phyloP scores from a whole-genome alignment of 2,888 invertebrate species.

The Meiosimyza decipiens region DNA sequence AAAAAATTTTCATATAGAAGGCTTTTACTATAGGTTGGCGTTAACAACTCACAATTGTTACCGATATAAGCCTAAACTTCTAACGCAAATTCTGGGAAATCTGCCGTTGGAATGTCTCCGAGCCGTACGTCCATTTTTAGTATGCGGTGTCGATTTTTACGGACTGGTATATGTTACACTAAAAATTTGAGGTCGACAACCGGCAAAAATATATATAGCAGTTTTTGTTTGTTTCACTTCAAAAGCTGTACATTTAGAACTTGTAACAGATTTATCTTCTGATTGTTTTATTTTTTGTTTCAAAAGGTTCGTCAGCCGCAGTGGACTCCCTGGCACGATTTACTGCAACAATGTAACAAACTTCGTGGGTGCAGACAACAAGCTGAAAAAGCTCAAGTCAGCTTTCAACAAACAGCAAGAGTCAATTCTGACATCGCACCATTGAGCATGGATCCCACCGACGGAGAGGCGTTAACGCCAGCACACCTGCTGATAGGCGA shows the following conservation, averaged over 20 bases:
- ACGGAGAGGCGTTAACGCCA: too few relatives aligned
- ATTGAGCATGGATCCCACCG: too few relatives aligned
- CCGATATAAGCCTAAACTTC: too few relatives aligned
- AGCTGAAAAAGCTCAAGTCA: conserved; percentile 5
- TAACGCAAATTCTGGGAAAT: too few relatives aligned
- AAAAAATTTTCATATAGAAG: too few relatives aligned
- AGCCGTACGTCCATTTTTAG: too few relatives aligned
- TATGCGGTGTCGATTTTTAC: too few relatives aligned
- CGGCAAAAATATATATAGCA: conserved; percentile 31
- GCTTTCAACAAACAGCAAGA: not conserved
- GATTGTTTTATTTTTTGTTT: conserved; percentile 33
- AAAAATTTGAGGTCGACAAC: conserved; percentile 33
- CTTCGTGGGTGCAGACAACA: conserved; percentile 25
- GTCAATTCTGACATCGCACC: not conserved
- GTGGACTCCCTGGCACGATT: conserved; percentile 35
- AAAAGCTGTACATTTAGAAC: conserved; percentile 37
- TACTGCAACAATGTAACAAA: conserved; percentile 30
- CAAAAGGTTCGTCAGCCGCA: conserved; percentile 37
- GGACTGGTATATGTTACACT: not conserved
- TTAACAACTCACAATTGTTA: too few relatives aligned
- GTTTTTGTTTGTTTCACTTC: conserved; percentile 34
- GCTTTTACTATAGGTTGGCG: too few relatives aligned
- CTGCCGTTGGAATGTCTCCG: too few relatives aligned
- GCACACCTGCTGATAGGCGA: too few relatives aligned
- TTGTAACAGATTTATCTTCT: conserved; percentile 27